Conservation (phyloP, 2,113 vertebrate genomes). For the Synodontis membranacea region DNA sequence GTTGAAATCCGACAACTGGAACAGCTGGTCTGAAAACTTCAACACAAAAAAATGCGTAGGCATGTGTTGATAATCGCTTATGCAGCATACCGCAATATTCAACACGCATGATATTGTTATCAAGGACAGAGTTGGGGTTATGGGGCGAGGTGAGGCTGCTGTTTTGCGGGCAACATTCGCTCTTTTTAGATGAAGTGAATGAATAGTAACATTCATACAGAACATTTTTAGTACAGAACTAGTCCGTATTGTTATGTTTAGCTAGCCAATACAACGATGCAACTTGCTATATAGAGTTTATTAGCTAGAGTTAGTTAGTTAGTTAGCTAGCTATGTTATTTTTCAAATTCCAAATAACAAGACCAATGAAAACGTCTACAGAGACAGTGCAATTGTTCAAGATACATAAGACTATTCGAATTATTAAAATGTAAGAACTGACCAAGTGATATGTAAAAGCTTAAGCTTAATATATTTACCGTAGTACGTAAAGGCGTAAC, state of each 20-base stretch:
- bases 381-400: too few relatives aligned
- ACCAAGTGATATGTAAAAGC: too few relatives aligned
- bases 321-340: too few relatives aligned
- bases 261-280: background rate
- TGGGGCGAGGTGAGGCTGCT: background rate
- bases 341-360: too few relatives aligned
- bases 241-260: background rate
- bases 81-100: background rate
- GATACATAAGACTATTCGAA: too few relatives aligned
- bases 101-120: background rate
- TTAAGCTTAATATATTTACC: too few relatives aligned
- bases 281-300: too few relatives aligned
- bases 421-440: too few relatives aligned
- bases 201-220: background rate
- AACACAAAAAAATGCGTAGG: constrained; percentile 10
- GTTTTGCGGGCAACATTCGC: background rate
- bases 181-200: background rate
- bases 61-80: constrained; percentile 17
- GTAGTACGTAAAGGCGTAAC: too few relatives aligned
- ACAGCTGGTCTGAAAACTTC: constrained; percentile 22
- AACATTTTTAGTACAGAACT: too few relatives aligned
- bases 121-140: background rate
- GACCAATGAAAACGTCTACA: too few relatives aligned
- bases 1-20: constrained; percentile 21
- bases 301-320: too few relatives aligned